Base-by-base conservation (phyloP, 2,113 vertebrate genomes). In the Monopterus albus region DNA sequence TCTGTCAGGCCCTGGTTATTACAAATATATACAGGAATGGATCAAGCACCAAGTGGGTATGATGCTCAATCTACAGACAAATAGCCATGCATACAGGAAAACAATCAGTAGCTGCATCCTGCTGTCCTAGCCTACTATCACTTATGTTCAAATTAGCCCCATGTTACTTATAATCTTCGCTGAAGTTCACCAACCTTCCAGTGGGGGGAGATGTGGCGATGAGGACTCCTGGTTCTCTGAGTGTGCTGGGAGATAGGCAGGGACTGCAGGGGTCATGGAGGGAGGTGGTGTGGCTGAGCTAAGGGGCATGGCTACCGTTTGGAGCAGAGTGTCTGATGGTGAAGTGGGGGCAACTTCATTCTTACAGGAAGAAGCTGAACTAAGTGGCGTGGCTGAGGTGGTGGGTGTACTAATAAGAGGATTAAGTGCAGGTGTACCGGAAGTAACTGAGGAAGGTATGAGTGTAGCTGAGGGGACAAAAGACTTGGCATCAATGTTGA, bases 131-230 rank as follows among this genome's bases (percentile, higher is more conserved):
- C 68, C 63, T 74, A 70, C 17, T 60, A 46, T 73, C 10, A 58
- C 15, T 65, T 73, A 20, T 75, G 36, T 47, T 77, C 25, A 80
- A 76, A 73, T 78, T 64, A 76, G 75, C 75, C 81, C 82, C 55
- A 62, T 79, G 69, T 85, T 86, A 90, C 60, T 87, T 5, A 82
- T 63, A 77, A 78, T 90, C 80, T 87, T 87, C 67, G 82, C 85
- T 87, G 87, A 75, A 88, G 85, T 92, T 91, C 92, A 94, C 93
- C 92, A 93, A 94, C 93, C 93, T 93, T 93, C 91, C 89, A 90
- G 69, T 83, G 79, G 82, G 89, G 90, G 85, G 82, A 88, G 90
- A 85, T 87, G 88, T 91, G 90, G 83, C 86, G 81, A 78, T 60
- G 82, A 84, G 81, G 89, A 88, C 79, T 93, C 87, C 92, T 78